A percentile compares a stretch with the other conserved stretches of the same genome.
phyloP scores from a whole-genome alignment of 2,888 invertebrate genomes.

The Sthenelais limicola region DNA sequence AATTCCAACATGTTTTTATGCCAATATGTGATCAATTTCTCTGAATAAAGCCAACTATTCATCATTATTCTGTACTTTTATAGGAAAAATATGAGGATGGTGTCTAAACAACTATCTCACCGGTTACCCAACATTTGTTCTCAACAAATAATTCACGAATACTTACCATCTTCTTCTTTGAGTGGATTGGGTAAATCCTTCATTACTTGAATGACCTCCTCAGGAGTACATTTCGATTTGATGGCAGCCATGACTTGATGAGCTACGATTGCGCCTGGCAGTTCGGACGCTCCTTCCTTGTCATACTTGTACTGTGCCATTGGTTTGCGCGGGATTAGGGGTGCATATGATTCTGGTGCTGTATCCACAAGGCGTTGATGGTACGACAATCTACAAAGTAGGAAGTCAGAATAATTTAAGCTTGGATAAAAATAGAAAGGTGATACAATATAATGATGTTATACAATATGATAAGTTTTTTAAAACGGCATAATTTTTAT shows the following conservation, averaged over 20 bases:
- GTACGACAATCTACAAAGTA: conserved; percentile 81
- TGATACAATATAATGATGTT: too few species aligned
- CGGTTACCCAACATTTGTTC: neutral
- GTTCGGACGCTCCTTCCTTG: conserved; percentile 85
- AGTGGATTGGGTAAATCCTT: conserved; percentile 81
- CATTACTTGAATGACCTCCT: conserved; percentile 89
- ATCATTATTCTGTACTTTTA: too few species aligned
- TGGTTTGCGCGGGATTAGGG: conserved; percentile 88
- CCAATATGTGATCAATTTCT: too few species aligned
- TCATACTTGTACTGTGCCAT: conserved; percentile 86
- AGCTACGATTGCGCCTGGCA: conserved; percentile 75
- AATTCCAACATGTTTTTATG: too few species aligned
- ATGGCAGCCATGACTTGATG: conserved; percentile 90
- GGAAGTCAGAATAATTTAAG: too few species aligned
- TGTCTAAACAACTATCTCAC: too few species aligned
- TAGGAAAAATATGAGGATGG: too few species aligned
- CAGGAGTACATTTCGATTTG: conserved; percentile 89
- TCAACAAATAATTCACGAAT: too few species aligned
- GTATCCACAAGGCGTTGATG: conserved; percentile 91
- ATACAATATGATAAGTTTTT: too few species aligned
- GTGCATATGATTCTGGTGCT: conserved; percentile 88
- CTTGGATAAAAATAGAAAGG: too few species aligned
- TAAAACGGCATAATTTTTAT: too few species aligned
- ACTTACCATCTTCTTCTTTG: conserved; percentile 34
- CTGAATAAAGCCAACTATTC: too few species aligned